Percentiles rank a stretch among this genome's conserved stretches.
phyloP scores from a whole-genome alignment of 2,113 vertebrate species.

The Orientallactaga bullata region DNA sequence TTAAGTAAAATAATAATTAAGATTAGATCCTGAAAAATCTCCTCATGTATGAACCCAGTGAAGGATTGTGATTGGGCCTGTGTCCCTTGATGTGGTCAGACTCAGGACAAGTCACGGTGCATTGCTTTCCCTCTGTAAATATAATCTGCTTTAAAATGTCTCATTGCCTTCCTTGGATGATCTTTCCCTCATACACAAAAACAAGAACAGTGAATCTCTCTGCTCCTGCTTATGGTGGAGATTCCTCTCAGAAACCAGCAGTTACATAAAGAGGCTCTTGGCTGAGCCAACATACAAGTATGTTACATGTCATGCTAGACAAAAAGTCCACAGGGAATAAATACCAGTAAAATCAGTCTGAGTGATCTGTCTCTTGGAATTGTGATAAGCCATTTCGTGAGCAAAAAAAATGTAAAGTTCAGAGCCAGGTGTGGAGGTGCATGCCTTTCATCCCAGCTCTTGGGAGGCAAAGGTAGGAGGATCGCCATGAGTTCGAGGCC shows the following conservation, averaged over 20 bases:
- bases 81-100: background rate
- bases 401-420: background rate
- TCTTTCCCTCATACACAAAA: background rate
- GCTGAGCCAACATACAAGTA: background rate
- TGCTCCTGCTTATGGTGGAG: background rate
- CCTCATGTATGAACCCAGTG: background rate
- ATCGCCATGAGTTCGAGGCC: too few relatives aligned
- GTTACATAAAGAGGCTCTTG: background rate
- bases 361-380: background rate
- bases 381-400: background rate
- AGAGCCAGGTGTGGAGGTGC: too few relatives aligned
- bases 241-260: background rate
- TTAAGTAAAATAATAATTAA: constrained; percentile 42
- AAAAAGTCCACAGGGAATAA: background rate
- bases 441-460: too few relatives aligned
- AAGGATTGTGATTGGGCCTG: background rate
- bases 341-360: background rate
- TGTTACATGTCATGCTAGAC: background rate
- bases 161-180: background rate
- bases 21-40: background rate
- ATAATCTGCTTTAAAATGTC: background rate
- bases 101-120: background rate
- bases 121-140: background rate
- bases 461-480: too few relatives aligned
- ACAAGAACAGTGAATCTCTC: background rate